Base-by-base conservation (phyloP, 92 coral and sea anemone species). In the Galaxea fascicularis region DNA sequence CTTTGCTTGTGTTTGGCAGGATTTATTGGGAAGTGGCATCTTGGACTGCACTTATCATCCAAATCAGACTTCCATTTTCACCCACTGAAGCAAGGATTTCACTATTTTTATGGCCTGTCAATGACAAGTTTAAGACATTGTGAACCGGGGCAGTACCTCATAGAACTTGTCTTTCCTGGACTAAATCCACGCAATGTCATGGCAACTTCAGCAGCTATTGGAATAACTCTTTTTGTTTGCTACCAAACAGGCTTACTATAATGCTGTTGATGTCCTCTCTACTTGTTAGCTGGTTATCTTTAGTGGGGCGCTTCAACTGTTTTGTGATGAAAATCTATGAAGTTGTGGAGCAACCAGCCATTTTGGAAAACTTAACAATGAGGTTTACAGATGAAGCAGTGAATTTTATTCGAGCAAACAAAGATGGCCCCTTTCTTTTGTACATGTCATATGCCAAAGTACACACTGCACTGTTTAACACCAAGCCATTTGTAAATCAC, bases 21-120 rank as follows among this genome's bases (percentile, higher is more conserved):
- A 31, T 28, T 94, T 49, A 77, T 95, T 24, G 98, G 98, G 28
- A 95, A 95, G 65, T 95, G 98, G 98, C 98, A 95, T 77, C 94
- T 89, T 0, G 98, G 98, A n/a, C 57, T 95, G 67, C 94, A 93
- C 73, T 89, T 82, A 76, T 54, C 86, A 8, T 73, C 76, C 30
- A 75, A 74, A 20, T 70, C 72, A 26, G 98, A 94, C 78, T 89
- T 82, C 73, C 90, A 89, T 57, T 90, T 80, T 53, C 95, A 94
- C 58, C 98, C 98, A 10, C 85, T 89, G 65, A 90, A 89, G 65
- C 93, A 89, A 45, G 98, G 98, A n/a, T 95, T 95, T 68, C 91
- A 94, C 20, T 73, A 92, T 71, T 94, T 94, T 76, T 94, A 92
- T 57, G 98, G 98, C 1, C 74, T 94, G 52, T 91, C 98, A 16